Evolutionary conservation across 2,888 invertebrate species (phyloP), one percentile per base, ranked within the genome.

Genomic region (Lasioglossum malachurum): DNA sequence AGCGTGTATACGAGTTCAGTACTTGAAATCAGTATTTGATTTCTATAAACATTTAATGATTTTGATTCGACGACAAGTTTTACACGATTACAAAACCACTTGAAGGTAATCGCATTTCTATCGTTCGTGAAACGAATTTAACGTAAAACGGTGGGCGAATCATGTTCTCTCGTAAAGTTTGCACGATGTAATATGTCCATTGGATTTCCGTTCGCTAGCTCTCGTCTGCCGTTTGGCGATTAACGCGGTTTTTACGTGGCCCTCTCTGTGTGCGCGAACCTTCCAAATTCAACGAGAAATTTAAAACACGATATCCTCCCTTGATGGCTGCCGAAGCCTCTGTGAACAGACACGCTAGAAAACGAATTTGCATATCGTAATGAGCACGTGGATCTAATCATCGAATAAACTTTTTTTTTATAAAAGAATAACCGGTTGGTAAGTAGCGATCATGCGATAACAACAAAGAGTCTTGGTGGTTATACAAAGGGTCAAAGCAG

Each of bases 191-290:
- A 72, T 57, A 82, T 57, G 16, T 77, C 76, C 67, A 75, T n/a
- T 53, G 80, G 86, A 90, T 89, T 89, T 89, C 89, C 89, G 89
- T 90, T 89, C 89, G 81, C 86, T 89, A 75, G 73, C 82, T 85
- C 82, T 83, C 86, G 86, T 84, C 89, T 89, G 84, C 82, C 84
- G 86, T 89, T 89, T 88, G 81, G 77, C 80, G 83, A 86, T 84
- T 69, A 80, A 64, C 84, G 82, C 82, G 78, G 84, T 84, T 90
- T 78, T 71, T 72, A 76, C 80, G 79, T 78, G 80, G 78, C 78
- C 78, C 80, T 75, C 82, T 75, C 82, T 75, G 27, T 41, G 35
- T 44, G 31, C 14, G 78, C 8, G 4, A 46, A 77, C 27, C 60
- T 46, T 64, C 8, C 2, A 44, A 57, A 35, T 16, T 38, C 49